Conservation (phyloP, 2,888 invertebrate species). For the Caenorhabditis drosophilae region DNA sequence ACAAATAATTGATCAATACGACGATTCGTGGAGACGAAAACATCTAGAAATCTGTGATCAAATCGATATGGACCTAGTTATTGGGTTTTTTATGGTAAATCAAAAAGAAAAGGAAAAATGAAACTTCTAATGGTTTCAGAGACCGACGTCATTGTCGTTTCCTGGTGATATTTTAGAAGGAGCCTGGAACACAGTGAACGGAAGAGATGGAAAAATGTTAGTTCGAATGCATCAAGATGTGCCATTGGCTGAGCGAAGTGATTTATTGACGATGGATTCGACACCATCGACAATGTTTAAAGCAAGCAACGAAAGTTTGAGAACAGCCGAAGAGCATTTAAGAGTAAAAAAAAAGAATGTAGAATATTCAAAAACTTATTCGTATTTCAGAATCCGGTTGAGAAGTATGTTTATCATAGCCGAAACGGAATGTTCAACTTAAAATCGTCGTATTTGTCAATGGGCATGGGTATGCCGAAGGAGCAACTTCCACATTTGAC, state of each 20-base stretch:
- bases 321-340: too few species aligned
- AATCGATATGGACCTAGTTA: conserved; percentile 18
- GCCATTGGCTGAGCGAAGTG: conserved; percentile 1
- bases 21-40: conserved; percentile 11
- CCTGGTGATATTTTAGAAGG: conserved; percentile 25
- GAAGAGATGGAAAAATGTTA: conserved; percentile 2
- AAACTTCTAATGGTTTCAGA: neutral
- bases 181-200: conserved; percentile 28
- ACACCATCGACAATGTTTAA: conserved; percentile 3
- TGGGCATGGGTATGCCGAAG: neutral
- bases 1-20: conserved; percentile 17
- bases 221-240: conserved; percentile 4
- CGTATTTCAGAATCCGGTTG: conserved; percentile 2
- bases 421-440: neutral
- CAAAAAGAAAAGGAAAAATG: neutral
- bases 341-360: too few species aligned
- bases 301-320: too few species aligned
- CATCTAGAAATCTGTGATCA: conserved; percentile 8
- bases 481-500: neutral
- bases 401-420: neutral
- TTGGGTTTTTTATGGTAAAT: conserved; percentile 15
- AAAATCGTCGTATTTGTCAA: neutral
- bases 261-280: conserved; percentile 2
- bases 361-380: too few species aligned
- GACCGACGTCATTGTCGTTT: conserved; percentile 18